Evolutionary conservation across 1,140 invertebrate genomes (phyloP), one percentile per base, ranked within the genome.

Genomic region (Megalonaias nervosa): DNA sequence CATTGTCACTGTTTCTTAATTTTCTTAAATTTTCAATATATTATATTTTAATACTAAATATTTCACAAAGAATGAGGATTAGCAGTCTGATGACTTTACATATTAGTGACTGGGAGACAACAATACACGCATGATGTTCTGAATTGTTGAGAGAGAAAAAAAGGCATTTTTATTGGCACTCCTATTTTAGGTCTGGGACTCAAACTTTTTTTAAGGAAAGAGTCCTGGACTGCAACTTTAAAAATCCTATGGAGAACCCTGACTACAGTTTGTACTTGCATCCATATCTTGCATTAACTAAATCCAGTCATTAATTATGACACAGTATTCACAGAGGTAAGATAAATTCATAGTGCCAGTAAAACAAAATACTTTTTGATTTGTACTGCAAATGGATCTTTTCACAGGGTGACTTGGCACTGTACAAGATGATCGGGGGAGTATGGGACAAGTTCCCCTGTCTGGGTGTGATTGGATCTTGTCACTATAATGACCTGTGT

Each of bases 401-500:
- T 69, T 81, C 71, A 3, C 60, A 87, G 84, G 77, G 72, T 14
- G 67, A 62, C 26, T 71, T 87, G 31, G 23, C 74, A 11, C 72
- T 86, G 1, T 68, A 80, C n/a, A 85, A 87, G 61, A 71, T 75
- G n/a, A 71, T 82, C 5, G 23, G 69, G 14, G 78, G 77, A 31
- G 74, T 67, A 11, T 85, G 74, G 68, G 68, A 86, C 15, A 81
- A 75, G n/a, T 38, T 88, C 38, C 86, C 85, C 1, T 88, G 87
- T 68, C 75, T 87, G n/a, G 81, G 83, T 16, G 75, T 80, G 56
- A 72, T 86, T 38, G 84, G 87, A 13, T 83, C 84, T 15, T 87
- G 87, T 72, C 62, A 74, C 13, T 87, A 85, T 56, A 59, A 71
- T 26, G 82, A 87, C 61, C 31, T 88, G 16, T 88, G 85, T 82